Percentiles rank a stretch among this genome's conserved stretches.
phyloP scores from a whole-genome alignment of 2,888 invertebrate genomes.

The Drosophila mettleri region DNA sequence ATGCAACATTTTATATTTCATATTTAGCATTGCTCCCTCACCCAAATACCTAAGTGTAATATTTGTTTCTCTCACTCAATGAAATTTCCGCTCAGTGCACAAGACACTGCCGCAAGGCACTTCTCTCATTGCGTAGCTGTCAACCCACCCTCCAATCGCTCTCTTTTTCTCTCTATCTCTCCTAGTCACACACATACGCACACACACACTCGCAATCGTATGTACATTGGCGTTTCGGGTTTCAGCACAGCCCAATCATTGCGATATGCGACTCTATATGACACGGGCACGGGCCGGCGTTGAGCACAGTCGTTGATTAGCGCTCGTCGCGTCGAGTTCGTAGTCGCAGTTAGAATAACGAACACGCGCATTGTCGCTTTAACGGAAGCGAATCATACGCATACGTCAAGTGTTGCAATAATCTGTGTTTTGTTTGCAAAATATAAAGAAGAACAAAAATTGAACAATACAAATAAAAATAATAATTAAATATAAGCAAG shows the following conservation, averaged over 20 bases:
- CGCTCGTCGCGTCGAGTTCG: slow-evolving; percentile 73
- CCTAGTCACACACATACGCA: background rate
- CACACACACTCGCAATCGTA: background rate
- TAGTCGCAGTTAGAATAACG: slow-evolving; percentile 29
- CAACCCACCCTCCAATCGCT: slow-evolving; percentile 31
- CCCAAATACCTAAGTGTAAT: no score
- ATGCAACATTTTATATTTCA: no score
- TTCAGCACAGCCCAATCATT: slow-evolving; percentile 50
- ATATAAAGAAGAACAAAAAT: slow-evolving; percentile 1
- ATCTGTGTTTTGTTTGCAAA: slow-evolving; percentile 2
- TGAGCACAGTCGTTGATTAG: slow-evolving; percentile 81
- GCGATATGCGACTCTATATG: slow-evolving; percentile 69
- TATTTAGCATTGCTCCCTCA: no score
- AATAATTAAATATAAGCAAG: slow-evolving; percentile 13
- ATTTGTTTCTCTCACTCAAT: background rate
- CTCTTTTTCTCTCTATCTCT: slow-evolving; percentile 28
- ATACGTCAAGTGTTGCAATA: slow-evolving; percentile 18
- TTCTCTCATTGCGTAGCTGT: slow-evolving; percentile 21
- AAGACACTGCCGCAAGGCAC: background rate
- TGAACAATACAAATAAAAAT: slow-evolving; percentile 1
- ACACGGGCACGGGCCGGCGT: slow-evolving; percentile 55
- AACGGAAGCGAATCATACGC: slow-evolving; percentile 5
- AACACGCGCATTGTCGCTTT: slow-evolving; percentile 1
- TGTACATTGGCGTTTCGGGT: slow-evolving; percentile 8
- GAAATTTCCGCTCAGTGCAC: slow-evolving; percentile 25